These are phyloP conservation scores for Spermophilus dauricus DNA, from an alignment of 2,113 vertebrate genomes.

Conservation along the genomic window DNA sequence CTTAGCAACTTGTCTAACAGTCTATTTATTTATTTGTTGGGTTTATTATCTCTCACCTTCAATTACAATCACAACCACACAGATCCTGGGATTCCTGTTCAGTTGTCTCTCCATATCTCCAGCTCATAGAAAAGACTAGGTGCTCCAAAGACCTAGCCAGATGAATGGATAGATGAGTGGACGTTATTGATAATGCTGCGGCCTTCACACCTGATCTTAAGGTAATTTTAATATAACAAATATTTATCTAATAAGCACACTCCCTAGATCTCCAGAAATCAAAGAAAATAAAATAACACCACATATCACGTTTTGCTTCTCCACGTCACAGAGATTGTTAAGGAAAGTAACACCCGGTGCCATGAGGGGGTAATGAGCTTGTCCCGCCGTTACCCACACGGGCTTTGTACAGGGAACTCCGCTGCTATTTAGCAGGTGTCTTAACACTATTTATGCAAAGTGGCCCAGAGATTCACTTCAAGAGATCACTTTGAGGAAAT, in stretches of 20 bases:
- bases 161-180: background rate
- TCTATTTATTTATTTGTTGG: background rate
- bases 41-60: too few species aligned
- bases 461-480: background rate
- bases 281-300: background rate
- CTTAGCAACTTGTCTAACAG: background rate
- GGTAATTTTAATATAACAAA: background rate
- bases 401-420: too few species aligned
- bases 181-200: background rate
- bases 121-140: too few species aligned
- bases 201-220: background rate
- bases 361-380: too few species aligned
- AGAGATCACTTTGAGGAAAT: background rate
- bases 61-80: too few species aligned
- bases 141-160: background rate
- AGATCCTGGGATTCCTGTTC: too few species aligned
- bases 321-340: background rate
- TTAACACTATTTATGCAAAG: background rate
- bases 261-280: background rate
- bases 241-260: background rate
- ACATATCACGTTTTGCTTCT: background rate
- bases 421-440: background rate
- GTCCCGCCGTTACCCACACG: too few species aligned
- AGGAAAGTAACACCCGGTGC: background rate
- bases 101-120: too few species aligned